Conservation (phyloP, 2,888 invertebrate genomes). For the Rhaphigaster nebulosa region DNA sequence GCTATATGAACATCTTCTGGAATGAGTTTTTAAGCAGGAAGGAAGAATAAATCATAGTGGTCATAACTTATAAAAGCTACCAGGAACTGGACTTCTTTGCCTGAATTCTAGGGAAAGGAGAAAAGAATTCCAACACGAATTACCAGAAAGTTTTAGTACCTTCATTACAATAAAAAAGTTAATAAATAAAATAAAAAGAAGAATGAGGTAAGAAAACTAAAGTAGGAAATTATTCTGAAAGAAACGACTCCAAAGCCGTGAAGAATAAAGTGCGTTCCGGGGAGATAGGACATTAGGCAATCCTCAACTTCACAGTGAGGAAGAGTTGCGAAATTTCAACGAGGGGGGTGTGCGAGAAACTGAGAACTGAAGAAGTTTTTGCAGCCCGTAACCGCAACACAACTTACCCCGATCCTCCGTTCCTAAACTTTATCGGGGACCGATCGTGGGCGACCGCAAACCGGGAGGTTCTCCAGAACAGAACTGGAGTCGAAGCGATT, state of each 20-base stretch:
- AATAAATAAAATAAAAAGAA: slow-evolving; percentile 22
- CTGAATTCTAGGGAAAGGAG: neutral
- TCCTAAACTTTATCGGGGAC: slow-evolving; percentile 14
- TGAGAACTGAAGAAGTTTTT: slow-evolving; percentile 5
- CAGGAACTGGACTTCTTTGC: neutral
- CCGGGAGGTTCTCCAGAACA: neutral
- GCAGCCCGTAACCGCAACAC: slow-evolving; percentile 35
- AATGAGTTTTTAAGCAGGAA: neutral
- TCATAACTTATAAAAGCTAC: neutral
- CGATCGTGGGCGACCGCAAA: neutral
- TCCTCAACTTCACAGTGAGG: neutral
- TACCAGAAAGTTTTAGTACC: neutral
- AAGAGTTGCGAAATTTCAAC: slow-evolving; percentile 32
- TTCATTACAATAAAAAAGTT: neutral
- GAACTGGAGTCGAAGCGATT: neutral
- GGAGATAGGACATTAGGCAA: neutral
- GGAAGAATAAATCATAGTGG: neutral
- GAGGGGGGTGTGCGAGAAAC: slow-evolving; percentile 10
- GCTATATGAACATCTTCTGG: neutral
- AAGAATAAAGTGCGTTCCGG: slow-evolving; percentile 42
- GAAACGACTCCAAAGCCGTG: neutral
- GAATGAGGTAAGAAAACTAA: neutral
- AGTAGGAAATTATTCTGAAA: neutral
- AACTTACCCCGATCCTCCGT: slow-evolving; percentile 43
- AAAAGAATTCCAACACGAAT: neutral